phyloP scores from a whole-genome alignment of 2,888 invertebrate genomes.

The Oxytorus armatus region DNA sequence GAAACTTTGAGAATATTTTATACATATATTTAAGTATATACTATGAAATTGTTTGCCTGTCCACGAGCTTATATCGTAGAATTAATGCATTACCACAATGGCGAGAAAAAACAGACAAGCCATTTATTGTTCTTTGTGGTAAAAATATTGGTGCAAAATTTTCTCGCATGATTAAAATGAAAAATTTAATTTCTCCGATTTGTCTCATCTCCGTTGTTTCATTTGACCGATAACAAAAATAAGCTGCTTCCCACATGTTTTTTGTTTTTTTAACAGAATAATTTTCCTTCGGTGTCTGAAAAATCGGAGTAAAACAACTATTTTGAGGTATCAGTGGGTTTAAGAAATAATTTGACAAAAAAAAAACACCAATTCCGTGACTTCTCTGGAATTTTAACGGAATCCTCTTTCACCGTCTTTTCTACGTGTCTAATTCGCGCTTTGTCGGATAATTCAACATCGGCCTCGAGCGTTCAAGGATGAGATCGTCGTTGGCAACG shows the following conservation, averaged over 20 bases:
- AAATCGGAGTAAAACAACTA: neutral
- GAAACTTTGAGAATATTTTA: too few species aligned
- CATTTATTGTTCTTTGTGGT: neutral
- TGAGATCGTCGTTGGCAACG: slow-evolving; percentile 40
- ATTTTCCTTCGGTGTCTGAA: too few species aligned
- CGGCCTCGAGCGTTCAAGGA: slow-evolving; percentile 54
- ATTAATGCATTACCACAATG: slow-evolving; percentile 2
- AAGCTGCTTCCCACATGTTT: too few species aligned
- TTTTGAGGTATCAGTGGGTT: neutral
- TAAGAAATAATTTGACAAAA: neutral
- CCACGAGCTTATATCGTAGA: slow-evolving; percentile 1
- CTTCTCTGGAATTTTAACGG: slow-evolving; percentile 2
- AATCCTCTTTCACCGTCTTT: neutral
- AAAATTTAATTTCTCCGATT: too few species aligned
- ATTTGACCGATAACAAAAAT: too few species aligned
- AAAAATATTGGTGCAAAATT: slow-evolving; percentile 1
- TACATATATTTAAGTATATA: too few species aligned
- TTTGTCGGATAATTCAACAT: slow-evolving; percentile 29
- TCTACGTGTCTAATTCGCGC: slow-evolving; percentile 16
- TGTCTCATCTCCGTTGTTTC: too few species aligned
- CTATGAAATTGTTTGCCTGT: too few species aligned
- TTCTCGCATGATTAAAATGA: neutral
- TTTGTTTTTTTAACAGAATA: too few species aligned
- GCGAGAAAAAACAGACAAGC: slow-evolving; percentile 23
- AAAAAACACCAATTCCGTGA: neutral